These are phyloP conservation scores for Melanostoma mellinum DNA, from an alignment of 2,888 invertebrate species.

Conservation along the genomic window DNA sequence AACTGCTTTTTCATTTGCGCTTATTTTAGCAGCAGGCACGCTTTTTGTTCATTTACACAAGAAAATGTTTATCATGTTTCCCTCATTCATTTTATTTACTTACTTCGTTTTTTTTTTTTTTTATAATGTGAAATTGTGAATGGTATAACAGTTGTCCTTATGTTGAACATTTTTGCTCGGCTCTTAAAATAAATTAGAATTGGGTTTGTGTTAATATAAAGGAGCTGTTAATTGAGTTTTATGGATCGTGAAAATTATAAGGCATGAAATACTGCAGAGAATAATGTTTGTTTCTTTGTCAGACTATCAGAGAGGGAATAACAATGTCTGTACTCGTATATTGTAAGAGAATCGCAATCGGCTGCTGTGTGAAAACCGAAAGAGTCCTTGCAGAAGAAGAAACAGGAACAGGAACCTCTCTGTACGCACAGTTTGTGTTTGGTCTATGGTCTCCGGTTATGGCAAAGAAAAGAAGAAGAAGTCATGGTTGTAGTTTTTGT, in stretches of 20 bases:
- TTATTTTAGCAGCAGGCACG: constrained; percentile 28
- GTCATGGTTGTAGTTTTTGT: background rate
- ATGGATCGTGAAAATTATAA: constrained; percentile 71
- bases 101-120: constrained; percentile 32
- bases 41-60: constrained; percentile 46
- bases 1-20: constrained; percentile 65
- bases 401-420: too few relatives aligned
- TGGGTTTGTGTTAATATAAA: constrained; percentile 59
- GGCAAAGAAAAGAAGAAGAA: background rate
- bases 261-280: constrained; percentile 36
- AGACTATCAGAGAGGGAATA: background rate
- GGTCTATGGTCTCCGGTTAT: too few relatives aligned
- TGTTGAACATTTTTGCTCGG: constrained; percentile 39
- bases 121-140: constrained; percentile 38
- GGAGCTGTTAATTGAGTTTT: constrained; percentile 70
- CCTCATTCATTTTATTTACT: constrained; percentile 62
- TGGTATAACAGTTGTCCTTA: constrained; percentile 43
- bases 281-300: background rate
- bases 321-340: too few relatives aligned
- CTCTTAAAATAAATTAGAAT: constrained; percentile 66
- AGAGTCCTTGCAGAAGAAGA: too few relatives aligned
- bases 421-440: too few relatives aligned
- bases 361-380: too few relatives aligned
- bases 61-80: constrained; percentile 65
- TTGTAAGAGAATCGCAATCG: background rate